These are phyloP conservation scores for Diachasmimorpha longicaudata DNA, from an alignment of 1,140 invertebrate species.

Conservation along the genomic window DNA sequence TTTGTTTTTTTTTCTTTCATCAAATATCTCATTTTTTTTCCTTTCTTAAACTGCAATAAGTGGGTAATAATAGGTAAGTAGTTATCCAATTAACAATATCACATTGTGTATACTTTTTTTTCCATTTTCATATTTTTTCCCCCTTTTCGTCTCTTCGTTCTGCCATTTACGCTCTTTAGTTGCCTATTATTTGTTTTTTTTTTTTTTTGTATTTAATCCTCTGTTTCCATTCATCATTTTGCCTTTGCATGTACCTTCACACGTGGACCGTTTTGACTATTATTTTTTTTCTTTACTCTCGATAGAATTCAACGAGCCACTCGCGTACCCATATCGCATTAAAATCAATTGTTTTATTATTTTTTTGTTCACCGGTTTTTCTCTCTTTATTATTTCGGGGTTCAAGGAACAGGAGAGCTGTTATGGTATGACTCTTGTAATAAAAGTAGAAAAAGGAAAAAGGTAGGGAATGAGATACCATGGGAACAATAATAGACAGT, in stretches of 20 bases:
- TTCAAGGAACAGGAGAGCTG: constrained; percentile 19
- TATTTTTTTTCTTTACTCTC: constrained; percentile 14
- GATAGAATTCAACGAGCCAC: constrained; percentile 17
- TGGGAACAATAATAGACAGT: constrained; percentile 42
- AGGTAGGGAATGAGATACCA: constrained; percentile 21
- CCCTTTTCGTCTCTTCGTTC: constrained; percentile 31
- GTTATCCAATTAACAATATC: constrained; percentile 55
- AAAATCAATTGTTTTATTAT: constrained; percentile 8
- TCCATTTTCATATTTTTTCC: constrained; percentile 41
- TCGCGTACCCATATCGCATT: constrained; percentile 20
- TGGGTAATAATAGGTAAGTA: constrained; percentile 39
- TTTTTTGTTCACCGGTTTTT: neutral
- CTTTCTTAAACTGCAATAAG: constrained; percentile 34
- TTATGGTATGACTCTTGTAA: constrained; percentile 15
- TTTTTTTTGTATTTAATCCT: constrained; percentile 27
- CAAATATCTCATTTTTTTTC: constrained; percentile 37
- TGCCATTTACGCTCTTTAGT: constrained; percentile 31
- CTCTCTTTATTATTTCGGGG: neutral
- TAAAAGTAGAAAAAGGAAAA: constrained; percentile 26
- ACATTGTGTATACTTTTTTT: constrained; percentile 54
- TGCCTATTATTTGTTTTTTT: neutral
- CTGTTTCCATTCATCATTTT: constrained; percentile 8
- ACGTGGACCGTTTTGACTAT: constrained; percentile 18
- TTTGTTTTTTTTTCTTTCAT: neutral
- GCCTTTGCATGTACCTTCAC: constrained; percentile 13